Percentiles rank a stretch among this genome's conserved stretches.
Conservation (phyloP, 2,888 invertebrate species). For the Cheilosia scutellata region DNA sequence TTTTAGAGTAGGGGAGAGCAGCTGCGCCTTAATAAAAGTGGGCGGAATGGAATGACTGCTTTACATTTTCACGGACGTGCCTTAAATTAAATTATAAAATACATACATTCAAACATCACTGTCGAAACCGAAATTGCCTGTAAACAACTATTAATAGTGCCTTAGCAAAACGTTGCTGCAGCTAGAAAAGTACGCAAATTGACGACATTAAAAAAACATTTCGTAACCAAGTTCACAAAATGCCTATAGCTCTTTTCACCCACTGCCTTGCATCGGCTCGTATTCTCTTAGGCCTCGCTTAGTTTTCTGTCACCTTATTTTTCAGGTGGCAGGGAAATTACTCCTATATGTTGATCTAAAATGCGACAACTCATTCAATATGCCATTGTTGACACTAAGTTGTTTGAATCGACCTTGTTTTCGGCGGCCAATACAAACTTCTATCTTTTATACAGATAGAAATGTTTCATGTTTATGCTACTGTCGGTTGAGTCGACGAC, state of each 20-base stretch:
- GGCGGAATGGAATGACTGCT: slow-evolving; percentile 29
- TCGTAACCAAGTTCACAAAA: background rate
- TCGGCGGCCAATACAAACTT: too few species aligned
- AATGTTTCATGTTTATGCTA: too few species aligned
- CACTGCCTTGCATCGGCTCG: slow-evolving; percentile 5
- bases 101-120: background rate
- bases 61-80: slow-evolving; percentile 37
- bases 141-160: slow-evolving; percentile 37
- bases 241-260: background rate
- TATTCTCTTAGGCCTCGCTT: background rate
- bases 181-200: background rate
- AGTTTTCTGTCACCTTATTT: too few species aligned
- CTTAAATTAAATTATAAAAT: slow-evolving; percentile 32
- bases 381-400: too few species aligned
- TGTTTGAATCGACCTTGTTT: too few species aligned
- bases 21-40: slow-evolving; percentile 12
- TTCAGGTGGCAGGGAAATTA: too few species aligned
- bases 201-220: too few species aligned
- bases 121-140: slow-evolving; percentile 53
- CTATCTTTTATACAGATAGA: too few species aligned
- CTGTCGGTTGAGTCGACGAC: background rate
- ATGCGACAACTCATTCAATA: too few species aligned
- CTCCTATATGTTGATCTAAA: too few species aligned
- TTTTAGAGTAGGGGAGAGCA: background rate
- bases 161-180: slow-evolving; percentile 31